Conservation (phyloP, 2,113 vertebrate species). For the Syrmaticus mikado region DNA sequence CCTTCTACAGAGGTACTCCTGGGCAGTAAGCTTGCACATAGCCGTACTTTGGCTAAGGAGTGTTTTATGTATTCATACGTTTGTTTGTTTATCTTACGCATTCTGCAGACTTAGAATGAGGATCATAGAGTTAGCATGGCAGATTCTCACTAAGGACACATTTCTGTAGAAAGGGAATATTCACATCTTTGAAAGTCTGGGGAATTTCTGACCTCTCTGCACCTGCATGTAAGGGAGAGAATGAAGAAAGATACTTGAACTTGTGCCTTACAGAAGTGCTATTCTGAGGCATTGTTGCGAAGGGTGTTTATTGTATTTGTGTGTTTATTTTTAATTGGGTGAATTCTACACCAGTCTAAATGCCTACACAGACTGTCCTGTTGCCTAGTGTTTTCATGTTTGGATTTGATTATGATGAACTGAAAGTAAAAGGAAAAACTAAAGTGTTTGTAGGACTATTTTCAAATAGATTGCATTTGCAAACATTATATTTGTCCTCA, state of each 20-base stretch:
- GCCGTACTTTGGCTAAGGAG: background rate
- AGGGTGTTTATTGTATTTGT: background rate
- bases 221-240: background rate
- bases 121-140: background rate
- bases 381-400: background rate
- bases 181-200: background rate
- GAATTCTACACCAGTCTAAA: background rate
- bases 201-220: rapidly evolving
- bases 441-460: background rate
- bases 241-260: background rate
- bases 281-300: background rate
- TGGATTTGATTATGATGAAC: background rate
- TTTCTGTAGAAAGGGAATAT: background rate
- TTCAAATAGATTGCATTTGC: background rate
- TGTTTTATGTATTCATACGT: background rate
- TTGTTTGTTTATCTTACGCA: background rate
- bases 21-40: background rate
- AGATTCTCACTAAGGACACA: background rate
- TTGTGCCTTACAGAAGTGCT: background rate
- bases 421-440: background rate
- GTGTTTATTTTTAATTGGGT: background rate
- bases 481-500: background rate
- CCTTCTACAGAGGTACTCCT: background rate
- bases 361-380: rapidly evolving
- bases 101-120: background rate